These are phyloP conservation scores for Orussus abietinus DNA, from an alignment of 1,140 invertebrate genomes.

Conservation along the genomic window DNA sequence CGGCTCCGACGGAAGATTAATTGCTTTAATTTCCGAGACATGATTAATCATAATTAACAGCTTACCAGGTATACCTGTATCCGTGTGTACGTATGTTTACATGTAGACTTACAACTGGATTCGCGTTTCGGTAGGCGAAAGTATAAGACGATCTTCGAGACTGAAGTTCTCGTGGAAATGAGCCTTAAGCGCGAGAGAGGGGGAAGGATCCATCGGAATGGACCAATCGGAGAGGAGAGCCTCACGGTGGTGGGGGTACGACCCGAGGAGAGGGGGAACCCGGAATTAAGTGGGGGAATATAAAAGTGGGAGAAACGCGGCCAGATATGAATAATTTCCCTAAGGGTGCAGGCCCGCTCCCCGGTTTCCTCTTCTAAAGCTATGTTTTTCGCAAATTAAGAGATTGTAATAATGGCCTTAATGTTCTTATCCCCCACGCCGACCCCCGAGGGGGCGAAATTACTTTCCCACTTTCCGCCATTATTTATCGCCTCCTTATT, in stretches of 20 bases:
- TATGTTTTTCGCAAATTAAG: conserved; percentile 50
- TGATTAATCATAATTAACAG: conserved; percentile 52
- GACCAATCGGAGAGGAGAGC: no score
- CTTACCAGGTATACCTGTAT: conserved; percentile 4
- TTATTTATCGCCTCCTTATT: conserved; percentile 48
- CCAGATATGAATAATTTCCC: conserved; percentile 8
- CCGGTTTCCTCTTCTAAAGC: conserved; percentile 20
- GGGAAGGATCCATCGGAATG: background rate
- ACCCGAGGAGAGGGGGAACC: no score
- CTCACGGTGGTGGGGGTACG: no score
- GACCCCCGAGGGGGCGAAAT: conserved; percentile 39
- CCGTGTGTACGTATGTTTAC: no score
- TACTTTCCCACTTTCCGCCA: conserved; percentile 44
- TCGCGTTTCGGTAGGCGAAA: no score
- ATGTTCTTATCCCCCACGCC: conserved; percentile 29
- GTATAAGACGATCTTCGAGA: no score
- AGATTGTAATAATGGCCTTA: conserved; percentile 51
- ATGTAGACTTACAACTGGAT: no score
- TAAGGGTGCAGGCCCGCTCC: background rate
- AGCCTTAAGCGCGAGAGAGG: background rate
- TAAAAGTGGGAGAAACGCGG: background rate
- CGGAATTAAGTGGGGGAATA: no score
- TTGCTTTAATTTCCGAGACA: conserved; percentile 51
- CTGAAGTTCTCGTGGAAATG: no score
- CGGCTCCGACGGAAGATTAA: conserved; percentile 38